Evolutionary conservation across 2,113 vertebrate genomes (phyloP).

Genomic region (Neolamprologus ventralis): DNA sequence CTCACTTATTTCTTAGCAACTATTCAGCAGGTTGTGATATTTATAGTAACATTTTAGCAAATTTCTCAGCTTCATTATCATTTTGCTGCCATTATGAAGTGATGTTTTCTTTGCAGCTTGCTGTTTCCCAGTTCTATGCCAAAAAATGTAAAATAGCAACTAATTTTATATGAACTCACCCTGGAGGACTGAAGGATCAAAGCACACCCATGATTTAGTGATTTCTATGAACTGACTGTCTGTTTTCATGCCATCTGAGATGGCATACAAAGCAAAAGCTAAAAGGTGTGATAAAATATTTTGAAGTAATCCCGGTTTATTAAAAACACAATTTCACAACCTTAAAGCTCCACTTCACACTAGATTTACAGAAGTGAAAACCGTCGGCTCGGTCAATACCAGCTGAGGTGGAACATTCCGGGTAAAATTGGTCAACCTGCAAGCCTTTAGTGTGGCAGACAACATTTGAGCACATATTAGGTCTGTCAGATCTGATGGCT

Average conservation of each 20-base stretch:
- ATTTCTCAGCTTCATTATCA: neutral
- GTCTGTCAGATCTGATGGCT: conserved; percentile 73
- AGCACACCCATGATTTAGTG: neutral
- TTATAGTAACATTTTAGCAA: neutral
- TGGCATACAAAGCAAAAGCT: conserved; percentile 19
- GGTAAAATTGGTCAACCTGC: conserved; percentile 53
- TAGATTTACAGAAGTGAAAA: conserved; percentile 13
- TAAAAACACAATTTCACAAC: conserved; percentile 38
- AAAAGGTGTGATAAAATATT: conserved; percentile 3
- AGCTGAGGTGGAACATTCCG: conserved; percentile 34
- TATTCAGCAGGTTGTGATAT: neutral
- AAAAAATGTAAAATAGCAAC: neutral
- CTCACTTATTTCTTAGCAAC: neutral
- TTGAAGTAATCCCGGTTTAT: conserved; percentile 25
- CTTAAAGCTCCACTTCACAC: conserved; percentile 52
- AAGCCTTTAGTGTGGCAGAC: conserved; percentile 48
- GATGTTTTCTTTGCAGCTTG: neutral
- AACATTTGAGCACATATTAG: conserved; percentile 67
- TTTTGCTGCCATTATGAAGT: neutral
- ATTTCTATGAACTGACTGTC: conserved; percentile 5
- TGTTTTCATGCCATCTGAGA: neutral
- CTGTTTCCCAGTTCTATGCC: neutral
- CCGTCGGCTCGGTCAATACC: conserved; percentile 22
- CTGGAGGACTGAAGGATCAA: neutral
- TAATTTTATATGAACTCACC: neutral